phyloP scores from a whole-genome alignment of 2,888 invertebrate genomes.

The Creontiades dilutus region DNA sequence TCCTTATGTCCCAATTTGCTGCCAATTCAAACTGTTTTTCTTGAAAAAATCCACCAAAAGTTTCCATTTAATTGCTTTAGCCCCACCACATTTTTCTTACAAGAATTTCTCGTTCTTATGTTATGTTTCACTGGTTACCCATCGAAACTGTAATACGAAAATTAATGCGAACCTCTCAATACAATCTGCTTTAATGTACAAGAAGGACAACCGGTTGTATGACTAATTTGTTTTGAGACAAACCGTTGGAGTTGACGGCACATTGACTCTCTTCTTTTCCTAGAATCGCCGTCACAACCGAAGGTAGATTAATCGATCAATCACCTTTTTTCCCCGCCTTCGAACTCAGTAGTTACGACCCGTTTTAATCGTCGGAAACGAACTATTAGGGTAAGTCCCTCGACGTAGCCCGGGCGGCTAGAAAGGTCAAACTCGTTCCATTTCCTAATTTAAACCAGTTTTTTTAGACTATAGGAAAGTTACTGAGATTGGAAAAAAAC shows the following conservation, averaged over 20 bases:
- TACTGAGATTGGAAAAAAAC: not conserved
- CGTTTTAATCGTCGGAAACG: not conserved
- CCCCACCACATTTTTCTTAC: too few relatives aligned
- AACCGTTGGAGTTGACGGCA: not conserved
- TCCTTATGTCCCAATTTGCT: too few relatives aligned
- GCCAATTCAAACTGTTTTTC: too few relatives aligned
- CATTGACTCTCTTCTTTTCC: not conserved
- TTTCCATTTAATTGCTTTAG: too few relatives aligned
- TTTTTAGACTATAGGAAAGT: not conserved
- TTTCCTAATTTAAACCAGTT: conserved; percentile 3
- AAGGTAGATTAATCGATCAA: not conserved
- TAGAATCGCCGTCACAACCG: not conserved
- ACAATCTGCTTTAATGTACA: too few relatives aligned
- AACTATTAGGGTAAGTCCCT: not conserved
- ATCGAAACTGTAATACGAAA: too few relatives aligned
- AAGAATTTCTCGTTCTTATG: too few relatives aligned
- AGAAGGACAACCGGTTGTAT: too few relatives aligned
- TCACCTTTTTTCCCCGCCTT: not conserved
- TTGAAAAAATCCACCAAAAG: too few relatives aligned
- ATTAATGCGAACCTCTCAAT: too few relatives aligned
- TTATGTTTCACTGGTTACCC: too few relatives aligned
- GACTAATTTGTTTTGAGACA: not conserved
- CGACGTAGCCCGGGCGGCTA: not conserved
- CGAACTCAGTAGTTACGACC: not conserved
- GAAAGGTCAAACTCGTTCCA: not conserved